Evolutionary conservation across 2,888 invertebrate species (phyloP).

Genomic region (Lypha dubia): DNA sequence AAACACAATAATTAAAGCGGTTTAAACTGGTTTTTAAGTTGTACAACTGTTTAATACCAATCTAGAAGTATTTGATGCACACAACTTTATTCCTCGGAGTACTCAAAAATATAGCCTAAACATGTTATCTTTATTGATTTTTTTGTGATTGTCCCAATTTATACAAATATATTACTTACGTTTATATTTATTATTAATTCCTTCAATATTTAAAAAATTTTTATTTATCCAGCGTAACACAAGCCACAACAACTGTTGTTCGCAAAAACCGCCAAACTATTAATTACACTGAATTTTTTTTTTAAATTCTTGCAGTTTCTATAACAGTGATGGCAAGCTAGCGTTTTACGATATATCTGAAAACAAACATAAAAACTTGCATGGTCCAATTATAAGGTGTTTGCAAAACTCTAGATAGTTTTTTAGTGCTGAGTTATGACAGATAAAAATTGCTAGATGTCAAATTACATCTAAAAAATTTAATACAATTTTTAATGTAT

Average conservation of each 20-base stretch:
- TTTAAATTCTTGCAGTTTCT: conserved; percentile 21
- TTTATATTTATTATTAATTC: conserved; percentile 12
- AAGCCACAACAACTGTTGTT: conserved; percentile 27
- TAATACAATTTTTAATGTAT: no score
- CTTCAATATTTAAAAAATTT: no score
- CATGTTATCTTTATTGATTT: conserved; percentile 52
- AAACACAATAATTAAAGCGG: conserved; percentile 46
- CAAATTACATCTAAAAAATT: no score
- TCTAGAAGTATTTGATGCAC: not conserved
- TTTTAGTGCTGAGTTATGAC: no score
- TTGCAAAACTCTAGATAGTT: no score
- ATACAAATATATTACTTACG: conserved; percentile 30
- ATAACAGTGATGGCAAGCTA: not conserved
- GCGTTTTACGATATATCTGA: not conserved
- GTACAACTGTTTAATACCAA: not conserved
- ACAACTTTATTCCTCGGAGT: conserved; percentile 7
- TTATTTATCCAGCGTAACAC: not conserved
- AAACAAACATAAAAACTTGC: no score
- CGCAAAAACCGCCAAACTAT: conserved; percentile 60
- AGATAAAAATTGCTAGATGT: no score
- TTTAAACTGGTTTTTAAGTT: conserved; percentile 52
- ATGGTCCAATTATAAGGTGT: no score
- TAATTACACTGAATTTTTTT: conserved; percentile 19
- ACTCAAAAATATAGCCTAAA: not conserved
- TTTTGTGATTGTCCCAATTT: not conserved